A percentile compares a stretch with the other conserved stretches of the same genome.
These are phyloP conservation scores for Neopelma chrysocephalum DNA, from an alignment of 2,797 vertebrate genomes.

Conservation along the genomic window DNA sequence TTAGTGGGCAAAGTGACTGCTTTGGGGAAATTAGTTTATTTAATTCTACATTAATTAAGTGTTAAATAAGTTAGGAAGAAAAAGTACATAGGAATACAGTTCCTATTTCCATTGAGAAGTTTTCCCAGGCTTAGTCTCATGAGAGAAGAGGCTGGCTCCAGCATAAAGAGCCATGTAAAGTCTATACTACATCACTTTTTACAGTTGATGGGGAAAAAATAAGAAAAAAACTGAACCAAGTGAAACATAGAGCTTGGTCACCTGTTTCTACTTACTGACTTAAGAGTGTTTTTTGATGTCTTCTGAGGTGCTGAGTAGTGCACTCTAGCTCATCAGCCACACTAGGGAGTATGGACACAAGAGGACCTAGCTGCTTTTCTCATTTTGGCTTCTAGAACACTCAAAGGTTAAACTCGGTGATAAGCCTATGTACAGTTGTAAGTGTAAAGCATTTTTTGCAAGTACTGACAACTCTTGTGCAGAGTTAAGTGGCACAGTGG, in stretches of 20 bases:
- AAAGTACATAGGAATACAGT: fast-evolving
- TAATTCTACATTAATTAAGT: neutral
- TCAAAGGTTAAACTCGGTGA: neutral
- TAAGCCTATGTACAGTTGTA: neutral
- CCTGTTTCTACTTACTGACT: neutral
- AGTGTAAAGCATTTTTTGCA: neutral
- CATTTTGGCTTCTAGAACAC: neutral
- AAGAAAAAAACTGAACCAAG: fast-evolving
- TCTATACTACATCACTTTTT: neutral
- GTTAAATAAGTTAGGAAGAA: neutral
- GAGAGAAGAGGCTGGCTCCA: neutral
- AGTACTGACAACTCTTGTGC: neutral
- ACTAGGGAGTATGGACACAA: neutral
- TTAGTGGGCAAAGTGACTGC: neutral
- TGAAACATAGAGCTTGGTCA: neutral
- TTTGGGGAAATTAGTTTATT: neutral
- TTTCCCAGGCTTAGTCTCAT: neutral
- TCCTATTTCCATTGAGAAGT: neutral
- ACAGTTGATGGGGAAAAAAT: neutral
- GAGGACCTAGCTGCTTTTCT: neutral
- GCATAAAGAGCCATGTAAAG: neutral
- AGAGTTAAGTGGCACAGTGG: neutral
- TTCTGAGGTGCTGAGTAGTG: neutral
- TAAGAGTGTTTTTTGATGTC: neutral
- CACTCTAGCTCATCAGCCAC: neutral